Evolutionary conservation across 2,797 vertebrate species (phyloP).

Genomic region (Tauraco hartlaubi): DNA sequence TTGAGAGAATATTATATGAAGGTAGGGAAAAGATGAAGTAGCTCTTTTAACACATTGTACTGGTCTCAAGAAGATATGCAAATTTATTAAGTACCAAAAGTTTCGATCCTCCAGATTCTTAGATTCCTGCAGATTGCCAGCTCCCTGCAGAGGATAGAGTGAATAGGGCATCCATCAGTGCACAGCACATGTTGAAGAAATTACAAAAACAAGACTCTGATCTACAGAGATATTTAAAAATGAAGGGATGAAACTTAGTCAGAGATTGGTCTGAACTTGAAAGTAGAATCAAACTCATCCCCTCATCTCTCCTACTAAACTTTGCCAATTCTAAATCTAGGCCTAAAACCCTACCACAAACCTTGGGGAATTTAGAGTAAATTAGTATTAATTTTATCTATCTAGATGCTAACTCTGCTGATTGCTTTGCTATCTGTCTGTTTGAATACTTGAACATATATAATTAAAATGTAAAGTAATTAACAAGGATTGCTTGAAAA

Average conservation of each 20-base stretch:
- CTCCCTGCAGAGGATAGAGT: neutral
- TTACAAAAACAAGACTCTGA: neutral
- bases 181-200: neutral
- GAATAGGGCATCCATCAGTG: neutral
- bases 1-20: neutral
- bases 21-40: neutral
- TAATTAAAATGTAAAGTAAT: constrained; percentile 30
- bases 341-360: neutral
- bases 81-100: neutral
- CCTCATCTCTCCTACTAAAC: neutral
- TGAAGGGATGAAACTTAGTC: neutral
- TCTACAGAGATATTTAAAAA: neutral
- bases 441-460: neutral
- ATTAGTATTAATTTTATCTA: neutral
- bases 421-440: neutral
- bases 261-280: neutral
- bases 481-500: neutral
- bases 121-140: neutral
- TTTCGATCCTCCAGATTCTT: neutral
- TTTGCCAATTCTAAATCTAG: neutral
- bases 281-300: neutral
- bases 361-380: neutral
- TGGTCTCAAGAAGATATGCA: neutral
- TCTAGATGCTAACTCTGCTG: neutral
- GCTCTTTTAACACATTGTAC: neutral